Evolutionary conservation across 2,888 invertebrate species (phyloP).

Genomic region (Catocala sponsa): DNA sequence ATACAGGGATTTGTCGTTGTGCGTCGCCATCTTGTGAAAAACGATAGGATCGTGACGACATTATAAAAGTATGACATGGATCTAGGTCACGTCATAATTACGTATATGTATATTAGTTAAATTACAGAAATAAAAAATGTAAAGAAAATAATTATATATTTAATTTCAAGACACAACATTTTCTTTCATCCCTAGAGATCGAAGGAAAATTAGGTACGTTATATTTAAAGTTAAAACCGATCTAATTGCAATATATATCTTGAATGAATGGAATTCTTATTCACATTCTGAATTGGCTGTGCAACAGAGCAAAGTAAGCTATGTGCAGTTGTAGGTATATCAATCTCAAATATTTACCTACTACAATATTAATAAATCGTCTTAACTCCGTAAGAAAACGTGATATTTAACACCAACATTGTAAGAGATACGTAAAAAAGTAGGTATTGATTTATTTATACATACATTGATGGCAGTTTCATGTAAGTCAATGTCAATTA

Average conservation of each 20-base stretch:
- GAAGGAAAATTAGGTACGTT: slow-evolving; percentile 1
- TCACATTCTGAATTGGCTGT: no score
- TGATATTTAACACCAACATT: slow-evolving; percentile 1
- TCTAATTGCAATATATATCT: neutral
- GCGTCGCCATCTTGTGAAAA: slow-evolving; percentile 88
- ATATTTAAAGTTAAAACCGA: slow-evolving; percentile 1
- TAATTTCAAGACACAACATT: neutral
- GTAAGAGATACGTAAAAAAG: slow-evolving; percentile 11
- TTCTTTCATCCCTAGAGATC: neutral
- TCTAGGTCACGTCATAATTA: slow-evolving; percentile 68
- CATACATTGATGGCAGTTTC: slow-evolving; percentile 10
- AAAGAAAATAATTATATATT: neutral
- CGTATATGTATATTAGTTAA: slow-evolving; percentile 11
- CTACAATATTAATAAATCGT: neutral
- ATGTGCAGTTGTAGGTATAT: no score
- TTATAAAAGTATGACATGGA: slow-evolving; percentile 77
- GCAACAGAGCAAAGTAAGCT: no score
- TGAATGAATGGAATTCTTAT: no score
- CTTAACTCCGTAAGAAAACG: slow-evolving; percentile 4
- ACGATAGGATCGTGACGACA: slow-evolving; percentile 85
- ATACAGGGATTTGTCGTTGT: slow-evolving; percentile 86
- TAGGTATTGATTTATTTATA: slow-evolving; percentile 6
- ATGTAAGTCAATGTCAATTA: slow-evolving; percentile 53
- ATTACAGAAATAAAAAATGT: neutral
- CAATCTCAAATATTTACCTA: no score